Percentiles rank a stretch among this genome's conserved stretches.
phyloP scores from a whole-genome alignment of 2,797 vertebrate genomes.

The Macrochelys suwanniensis region DNA sequence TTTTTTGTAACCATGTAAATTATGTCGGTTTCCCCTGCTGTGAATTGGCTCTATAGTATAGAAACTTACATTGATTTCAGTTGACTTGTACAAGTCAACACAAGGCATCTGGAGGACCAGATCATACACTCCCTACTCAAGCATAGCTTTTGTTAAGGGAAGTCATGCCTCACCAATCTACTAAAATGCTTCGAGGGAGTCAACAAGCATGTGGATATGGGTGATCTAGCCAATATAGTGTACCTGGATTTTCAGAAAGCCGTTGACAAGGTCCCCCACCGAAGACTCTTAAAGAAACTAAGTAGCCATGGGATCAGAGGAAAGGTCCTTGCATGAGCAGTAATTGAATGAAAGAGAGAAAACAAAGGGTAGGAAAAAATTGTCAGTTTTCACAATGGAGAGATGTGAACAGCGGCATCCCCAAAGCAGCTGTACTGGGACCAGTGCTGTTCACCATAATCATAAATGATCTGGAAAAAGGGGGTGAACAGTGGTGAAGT shows the following conservation, averaged over 20 bases:
- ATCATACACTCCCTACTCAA: background rate
- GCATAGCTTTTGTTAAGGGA: background rate
- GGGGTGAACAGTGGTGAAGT: background rate
- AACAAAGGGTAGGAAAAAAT: background rate
- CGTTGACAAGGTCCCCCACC: background rate
- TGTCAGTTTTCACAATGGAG: background rate
- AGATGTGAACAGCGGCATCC: background rate
- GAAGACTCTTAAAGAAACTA: background rate
- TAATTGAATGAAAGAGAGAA: background rate
- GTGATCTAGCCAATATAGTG: background rate
- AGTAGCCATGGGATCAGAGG: background rate
- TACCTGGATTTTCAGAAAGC: background rate
- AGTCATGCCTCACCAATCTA: background rate
- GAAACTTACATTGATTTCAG: background rate
- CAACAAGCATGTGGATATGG: background rate
- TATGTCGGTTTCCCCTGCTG: background rate
- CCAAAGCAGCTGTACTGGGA: background rate
- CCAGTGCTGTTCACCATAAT: background rate
- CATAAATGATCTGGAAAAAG: background rate
- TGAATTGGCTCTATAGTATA: background rate
- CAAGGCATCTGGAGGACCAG: background rate
- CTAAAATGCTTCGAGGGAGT: background rate
- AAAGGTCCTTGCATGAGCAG: background rate
- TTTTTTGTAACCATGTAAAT: background rate
- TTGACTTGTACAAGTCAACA: background rate